Evolutionary conservation across 1,140 invertebrate species (phyloP), one percentile per base, ranked within the genome.

Genomic region (Trichonephila clavata): DNA sequence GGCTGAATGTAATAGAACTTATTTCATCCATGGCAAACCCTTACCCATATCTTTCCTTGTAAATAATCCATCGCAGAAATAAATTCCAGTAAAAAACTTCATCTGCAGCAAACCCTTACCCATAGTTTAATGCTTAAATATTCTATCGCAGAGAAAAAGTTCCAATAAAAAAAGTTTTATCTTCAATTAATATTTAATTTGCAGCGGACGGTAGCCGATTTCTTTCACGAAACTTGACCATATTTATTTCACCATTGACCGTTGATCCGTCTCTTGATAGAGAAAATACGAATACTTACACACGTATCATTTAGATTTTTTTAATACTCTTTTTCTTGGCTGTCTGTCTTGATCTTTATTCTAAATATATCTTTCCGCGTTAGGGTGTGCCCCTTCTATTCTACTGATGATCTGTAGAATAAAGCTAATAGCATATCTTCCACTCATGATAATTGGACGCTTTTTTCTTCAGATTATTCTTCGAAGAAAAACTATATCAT

Each of bases 371-470:
- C 27, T 59, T 20, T 27, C 65, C 63, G 24, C 5, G n/a, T n/a
- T 20, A 59, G 65, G 87, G 87, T 77, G 87, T 68, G 87, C 87
- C 87, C 65, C 16, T 63, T 39, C 32, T 77, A 39, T 18, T 77
- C 71, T 32, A 18, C 27, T 86, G 24, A 43, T 61, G 57, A 86
- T 86, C 57, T 43, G 14, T 50, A 59, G 32, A 32, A 86, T 63
- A 60, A 32, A 39, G 87, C 87, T 89, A 89, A 89, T 89, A 68
- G 87, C 63, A 68, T 89, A 77, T 89, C 65, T 77, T 50, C 63
- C 87, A 89, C 87, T 89, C 87, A 89, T 89, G 39, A 57, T 89
- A 89, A 89, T 89, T 89, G 87, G 87, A n/a, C 63, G 24, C 43
- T 89, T 89, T 77, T 63, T 89, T 77, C 87, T 89, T 57, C 71